phyloP scores from a whole-genome alignment of 23 tunicate genomes.

The Trididemnum miniatum region DNA sequence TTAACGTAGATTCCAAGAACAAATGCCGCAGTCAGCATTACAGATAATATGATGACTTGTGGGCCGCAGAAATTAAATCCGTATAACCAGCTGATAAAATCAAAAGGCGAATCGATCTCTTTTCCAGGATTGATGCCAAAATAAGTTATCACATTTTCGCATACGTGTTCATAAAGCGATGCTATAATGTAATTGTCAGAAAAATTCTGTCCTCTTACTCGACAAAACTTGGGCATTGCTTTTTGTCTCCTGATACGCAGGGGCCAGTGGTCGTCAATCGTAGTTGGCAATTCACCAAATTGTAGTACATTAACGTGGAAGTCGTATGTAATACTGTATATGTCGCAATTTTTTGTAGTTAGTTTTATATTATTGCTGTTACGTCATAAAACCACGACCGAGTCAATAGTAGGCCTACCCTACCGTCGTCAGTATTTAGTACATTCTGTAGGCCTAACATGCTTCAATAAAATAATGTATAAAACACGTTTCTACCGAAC shows the following conservation, averaged over 20 bases:
- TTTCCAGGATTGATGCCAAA: constrained; percentile 84
- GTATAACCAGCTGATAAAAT: background rate
- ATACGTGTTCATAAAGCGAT: constrained; percentile 43
- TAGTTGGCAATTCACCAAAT: no score
- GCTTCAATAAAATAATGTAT: no score
- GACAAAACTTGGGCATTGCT: constrained; percentile 89
- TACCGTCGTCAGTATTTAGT: no score
- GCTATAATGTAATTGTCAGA: constrained; percentile 42
- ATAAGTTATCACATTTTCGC: constrained; percentile 73
- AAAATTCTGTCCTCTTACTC: constrained; percentile 58
- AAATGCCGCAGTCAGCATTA: constrained; percentile 45
- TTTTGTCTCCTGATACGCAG: background rate
- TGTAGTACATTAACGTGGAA: no score
- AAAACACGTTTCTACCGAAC: no score
- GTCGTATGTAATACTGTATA: no score
- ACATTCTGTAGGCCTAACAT: no score
- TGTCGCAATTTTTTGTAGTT: no score
- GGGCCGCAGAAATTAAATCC: constrained; percentile 68
- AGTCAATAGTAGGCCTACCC: no score
- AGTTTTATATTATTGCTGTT: no score
- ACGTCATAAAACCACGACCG: no score
- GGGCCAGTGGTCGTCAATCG: no score
- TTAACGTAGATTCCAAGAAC: constrained; percentile 79
- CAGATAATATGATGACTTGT: constrained; percentile 58
- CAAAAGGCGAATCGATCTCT: constrained; percentile 42